A percentile compares a stretch with the other conserved stretches of the same genome.
Evolutionary conservation across 2,888 invertebrate species (phyloP).

Genomic region (Tribolium freemani): DNA sequence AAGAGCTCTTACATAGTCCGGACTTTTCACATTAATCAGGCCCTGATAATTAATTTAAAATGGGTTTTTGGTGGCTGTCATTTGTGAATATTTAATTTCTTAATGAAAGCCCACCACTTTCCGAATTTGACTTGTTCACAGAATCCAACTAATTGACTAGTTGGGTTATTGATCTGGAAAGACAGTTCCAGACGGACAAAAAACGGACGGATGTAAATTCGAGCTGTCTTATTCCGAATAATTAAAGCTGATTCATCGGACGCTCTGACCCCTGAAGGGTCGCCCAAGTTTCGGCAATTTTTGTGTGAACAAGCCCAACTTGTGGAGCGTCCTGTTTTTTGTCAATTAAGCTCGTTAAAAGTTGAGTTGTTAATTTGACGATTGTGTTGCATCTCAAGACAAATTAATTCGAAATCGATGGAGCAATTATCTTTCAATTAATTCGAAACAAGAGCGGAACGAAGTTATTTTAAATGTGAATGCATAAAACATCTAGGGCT

Average conservation of each 20-base stretch:
- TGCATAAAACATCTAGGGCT: conserved; percentile 45
- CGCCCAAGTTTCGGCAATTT: neutral
- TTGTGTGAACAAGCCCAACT: too few species aligned
- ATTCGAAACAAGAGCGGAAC: conserved; percentile 25
- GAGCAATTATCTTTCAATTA: conserved; percentile 39
- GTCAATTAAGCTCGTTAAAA: neutral
- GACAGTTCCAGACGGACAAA: conserved; percentile 9
- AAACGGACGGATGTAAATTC: conserved; percentile 25
- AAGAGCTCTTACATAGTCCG: neutral
- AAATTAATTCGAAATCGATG: conserved; percentile 24
- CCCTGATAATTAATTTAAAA: conserved; percentile 18
- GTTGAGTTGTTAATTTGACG: neutral
- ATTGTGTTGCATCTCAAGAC: neutral
- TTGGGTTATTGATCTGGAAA: conserved; percentile 11
- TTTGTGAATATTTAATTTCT: conserved; percentile 26
- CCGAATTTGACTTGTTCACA: neutral
- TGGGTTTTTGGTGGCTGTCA: neutral
- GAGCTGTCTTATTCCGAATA: conserved; percentile 9
- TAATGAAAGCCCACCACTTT: conserved; percentile 11
- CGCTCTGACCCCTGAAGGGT: neutral
- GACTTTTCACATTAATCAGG: conserved; percentile 7
- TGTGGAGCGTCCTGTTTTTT: too few species aligned
- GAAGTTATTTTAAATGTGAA: conserved; percentile 43
- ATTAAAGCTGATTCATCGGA: neutral
- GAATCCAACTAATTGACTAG: neutral